Percentiles rank a stretch among this genome's conserved stretches.
phyloP scores from a whole-genome alignment of 1,140 invertebrate genomes.

The Papilio polyxenes region DNA sequence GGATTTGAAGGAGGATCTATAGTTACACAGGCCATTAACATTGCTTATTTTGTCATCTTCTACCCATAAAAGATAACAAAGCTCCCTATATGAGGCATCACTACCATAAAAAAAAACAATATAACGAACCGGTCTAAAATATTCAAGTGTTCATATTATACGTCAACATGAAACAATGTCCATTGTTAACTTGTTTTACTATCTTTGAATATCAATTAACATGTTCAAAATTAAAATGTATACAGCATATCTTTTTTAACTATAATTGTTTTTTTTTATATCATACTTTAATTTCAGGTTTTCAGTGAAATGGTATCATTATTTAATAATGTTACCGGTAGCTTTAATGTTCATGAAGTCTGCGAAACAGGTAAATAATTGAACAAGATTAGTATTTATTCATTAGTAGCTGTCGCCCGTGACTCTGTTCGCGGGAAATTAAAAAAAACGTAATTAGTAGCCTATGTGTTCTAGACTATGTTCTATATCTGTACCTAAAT shows the following conservation, averaged over 20 bases:
- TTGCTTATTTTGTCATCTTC: neutral
- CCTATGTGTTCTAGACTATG: too few species aligned
- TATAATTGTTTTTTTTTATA: conserved; percentile 67
- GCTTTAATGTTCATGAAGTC: conserved; percentile 86
- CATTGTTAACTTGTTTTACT: neutral
- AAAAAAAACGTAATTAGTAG: too few species aligned
- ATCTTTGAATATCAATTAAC: neutral
- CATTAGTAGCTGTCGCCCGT: too few species aligned
- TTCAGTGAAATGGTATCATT: conserved; percentile 86
- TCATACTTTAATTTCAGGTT: conserved; percentile 82
- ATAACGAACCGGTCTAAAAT: neutral
- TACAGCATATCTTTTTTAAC: neutral
- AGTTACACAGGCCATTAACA: too few species aligned
- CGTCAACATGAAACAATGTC: neutral
- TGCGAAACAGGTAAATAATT: conserved; percentile 84
- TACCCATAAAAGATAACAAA: neutral
- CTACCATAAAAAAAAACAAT: neutral
- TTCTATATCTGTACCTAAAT: too few species aligned
- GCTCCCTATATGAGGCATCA: neutral
- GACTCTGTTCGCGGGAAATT: too few species aligned
- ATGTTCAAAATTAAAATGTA: neutral
- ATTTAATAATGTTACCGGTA: conserved; percentile 85
- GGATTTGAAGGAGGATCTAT: neutral
- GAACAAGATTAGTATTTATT: too few species aligned
- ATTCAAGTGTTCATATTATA: neutral